Conservation (phyloP, 2,888 invertebrate species). For the Dasysyrphus tricinctus region DNA sequence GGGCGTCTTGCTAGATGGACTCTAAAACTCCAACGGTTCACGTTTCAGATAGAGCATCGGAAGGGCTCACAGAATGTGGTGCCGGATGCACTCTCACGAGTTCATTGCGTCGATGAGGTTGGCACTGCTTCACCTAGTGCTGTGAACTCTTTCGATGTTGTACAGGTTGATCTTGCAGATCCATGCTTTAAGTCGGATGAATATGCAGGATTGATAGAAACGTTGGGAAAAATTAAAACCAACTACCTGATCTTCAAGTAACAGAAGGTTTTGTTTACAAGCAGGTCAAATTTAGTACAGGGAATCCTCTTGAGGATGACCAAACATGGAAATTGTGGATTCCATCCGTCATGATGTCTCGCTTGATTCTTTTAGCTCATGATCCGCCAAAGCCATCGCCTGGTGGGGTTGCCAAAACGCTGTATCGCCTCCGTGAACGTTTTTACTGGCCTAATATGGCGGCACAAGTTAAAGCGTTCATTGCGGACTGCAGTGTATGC, state of each 20-base stretch:
- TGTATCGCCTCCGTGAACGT: constrained; percentile 3
- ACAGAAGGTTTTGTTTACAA: not conserved
- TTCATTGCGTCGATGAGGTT: no score
- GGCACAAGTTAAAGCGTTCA: no score
- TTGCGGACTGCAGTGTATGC: no score
- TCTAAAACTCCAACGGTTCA: not conserved
- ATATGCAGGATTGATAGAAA: no score
- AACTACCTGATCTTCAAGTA: no score
- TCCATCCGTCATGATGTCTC: not conserved
- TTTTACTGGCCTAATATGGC: no score
- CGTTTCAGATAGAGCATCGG: not conserved
- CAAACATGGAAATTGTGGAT: not conserved
- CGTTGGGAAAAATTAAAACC: no score
- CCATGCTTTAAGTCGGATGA: no score
- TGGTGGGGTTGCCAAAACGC: constrained; percentile 3
- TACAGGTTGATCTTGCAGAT: no score
- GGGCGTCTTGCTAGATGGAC: not conserved
- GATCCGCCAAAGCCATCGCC: not conserved
- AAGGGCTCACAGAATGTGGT: not conserved
- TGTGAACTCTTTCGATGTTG: no score
- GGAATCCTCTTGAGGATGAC: not conserved
- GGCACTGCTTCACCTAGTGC: no score
- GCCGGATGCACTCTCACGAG: no score
- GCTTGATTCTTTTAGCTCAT: not conserved
- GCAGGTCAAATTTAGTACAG: not conserved